A percentile compares a stretch with the other conserved stretches of the same genome.
Conservation (phyloP, 2,113 vertebrate genomes). For the Willisornis vidua region DNA sequence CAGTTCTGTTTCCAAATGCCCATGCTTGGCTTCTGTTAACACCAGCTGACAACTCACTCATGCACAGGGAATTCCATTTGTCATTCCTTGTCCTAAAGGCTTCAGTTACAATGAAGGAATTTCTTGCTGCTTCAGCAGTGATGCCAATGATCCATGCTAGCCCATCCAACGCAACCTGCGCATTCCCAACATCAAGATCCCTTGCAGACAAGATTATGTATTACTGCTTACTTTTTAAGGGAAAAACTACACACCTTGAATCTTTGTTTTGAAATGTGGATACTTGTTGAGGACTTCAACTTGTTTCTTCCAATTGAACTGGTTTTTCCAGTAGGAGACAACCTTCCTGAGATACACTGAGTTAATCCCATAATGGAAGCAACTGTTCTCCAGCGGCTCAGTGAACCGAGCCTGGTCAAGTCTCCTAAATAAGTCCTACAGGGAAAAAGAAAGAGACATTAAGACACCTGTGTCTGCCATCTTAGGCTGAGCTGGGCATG, state of each 20-base stretch:
- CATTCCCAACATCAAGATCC: not conserved
- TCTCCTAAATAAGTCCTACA: conserved; percentile 76
- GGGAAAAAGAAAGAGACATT: not conserved
- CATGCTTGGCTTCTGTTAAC: not conserved
- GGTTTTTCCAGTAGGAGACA: conserved; percentile 77
- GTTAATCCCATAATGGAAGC: conserved; percentile 79
- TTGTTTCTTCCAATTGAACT: conserved; percentile 80
- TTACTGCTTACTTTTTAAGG: not conserved
- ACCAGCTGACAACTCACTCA: conserved; percentile 10
- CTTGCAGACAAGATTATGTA: not conserved
- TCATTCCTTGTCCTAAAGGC: conserved; percentile 17
- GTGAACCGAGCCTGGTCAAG: conserved; percentile 69
- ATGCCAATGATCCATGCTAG: not conserved
- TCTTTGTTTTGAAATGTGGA: conserved; percentile 83
- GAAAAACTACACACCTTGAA: conserved; percentile 73
- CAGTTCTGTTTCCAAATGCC: not conserved
- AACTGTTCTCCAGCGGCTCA: conserved; percentile 71
- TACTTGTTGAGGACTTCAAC: conserved; percentile 78
- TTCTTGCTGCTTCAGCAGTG: not conserved
- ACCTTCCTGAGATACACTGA: conserved; percentile 66
- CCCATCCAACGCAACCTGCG: not conserved
- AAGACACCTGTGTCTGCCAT: not conserved
- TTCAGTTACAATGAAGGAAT: not conserved
- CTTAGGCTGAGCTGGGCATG: not conserved
- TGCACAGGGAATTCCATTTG: conserved; percentile 7